Base-by-base conservation (phyloP, 1,140 invertebrate species). In the Onthophagus taurus region DNA sequence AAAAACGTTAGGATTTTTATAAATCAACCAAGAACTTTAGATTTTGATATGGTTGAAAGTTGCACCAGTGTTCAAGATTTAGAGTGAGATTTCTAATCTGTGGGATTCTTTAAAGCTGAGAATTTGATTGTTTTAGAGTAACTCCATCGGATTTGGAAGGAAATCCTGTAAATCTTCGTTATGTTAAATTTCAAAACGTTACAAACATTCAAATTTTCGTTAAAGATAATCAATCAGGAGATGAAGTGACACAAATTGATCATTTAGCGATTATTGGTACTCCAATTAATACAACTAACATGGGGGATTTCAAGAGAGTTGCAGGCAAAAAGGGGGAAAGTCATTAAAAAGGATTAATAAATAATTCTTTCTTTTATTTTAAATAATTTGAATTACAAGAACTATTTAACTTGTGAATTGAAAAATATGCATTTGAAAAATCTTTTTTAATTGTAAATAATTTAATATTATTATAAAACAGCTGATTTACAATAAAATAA, bases 131-230 rank as follows among this genome's bases (percentile, higher is more conserved):
- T 73, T 72, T 26, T 58, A 93, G 90, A 39, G 62, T 97, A 24
- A 74, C 76, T 16, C 65, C 77, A 34, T 79, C 84, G 58, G 90
- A 97, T 57, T 62, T 97, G 37, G 86, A 83, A 70, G 92, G 76
- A 18, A 81, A 80, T 57, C 76, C 85, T 9, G 72, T 96, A 26
- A 80, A 80, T 45, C 69, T 99, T 24, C 83, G 85, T 56, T 99
- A 83, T 68, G 96, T 99, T 0, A 99, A 99, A 67, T 99, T 97
- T 69, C 96, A 99, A 70, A 96, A 90, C 72, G 94, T 99, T 24
- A 81, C 87, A 53, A 97, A 94, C 71, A 72, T 98, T 43, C 91
- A 96, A 61, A 72, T 98, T 16, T 98, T 97, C 67, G 77, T 99
- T 2, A 84, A 89, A 63, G 84, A 96, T 62, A 99, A 98, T 70